Conservation (phyloP, 2,888 invertebrate genomes). For the Gryllus longicercus region DNA sequence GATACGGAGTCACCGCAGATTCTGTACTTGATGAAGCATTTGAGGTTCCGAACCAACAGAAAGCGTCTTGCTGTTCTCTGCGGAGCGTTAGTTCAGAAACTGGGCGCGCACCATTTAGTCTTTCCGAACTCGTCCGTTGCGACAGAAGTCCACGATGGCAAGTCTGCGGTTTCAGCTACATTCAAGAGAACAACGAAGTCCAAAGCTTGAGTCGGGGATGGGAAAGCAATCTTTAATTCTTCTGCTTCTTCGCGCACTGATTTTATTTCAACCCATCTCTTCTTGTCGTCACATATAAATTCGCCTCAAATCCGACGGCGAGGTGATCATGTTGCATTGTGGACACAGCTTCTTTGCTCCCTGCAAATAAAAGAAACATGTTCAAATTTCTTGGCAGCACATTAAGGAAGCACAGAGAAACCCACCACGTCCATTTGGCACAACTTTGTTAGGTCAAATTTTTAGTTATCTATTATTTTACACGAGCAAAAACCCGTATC, state of each 20-base stretch:
- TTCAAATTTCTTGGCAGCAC: not conserved
- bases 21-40: conserved; percentile 1
- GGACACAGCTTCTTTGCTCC: conserved; percentile 90
- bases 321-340: conserved; percentile 90
- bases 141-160: not conserved
- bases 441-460: no score
- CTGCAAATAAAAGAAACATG: conserved; percentile 47
- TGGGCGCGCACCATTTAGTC: not conserved
- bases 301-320: conserved; percentile 77
- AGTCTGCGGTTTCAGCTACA: conserved; percentile 5
- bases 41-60: conserved; percentile 2
- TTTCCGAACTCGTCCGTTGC: not conserved
- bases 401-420: not conserved
- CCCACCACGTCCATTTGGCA: not conserved
- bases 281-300: conserved; percentile 72
- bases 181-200: conserved; percentile 10
- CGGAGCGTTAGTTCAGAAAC: not conserved
- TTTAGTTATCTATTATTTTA: no score
- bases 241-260: not conserved
- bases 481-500: no score
- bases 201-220: conserved; percentile 1
- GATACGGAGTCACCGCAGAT: not conserved
- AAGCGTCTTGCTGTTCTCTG: conserved; percentile 9
- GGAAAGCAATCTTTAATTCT: not conserved
- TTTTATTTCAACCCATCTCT: conserved; percentile 31